These are phyloP conservation scores for Podargus strigoides DNA, from an alignment of 2,797 vertebrate species.

Conservation along the genomic window DNA sequence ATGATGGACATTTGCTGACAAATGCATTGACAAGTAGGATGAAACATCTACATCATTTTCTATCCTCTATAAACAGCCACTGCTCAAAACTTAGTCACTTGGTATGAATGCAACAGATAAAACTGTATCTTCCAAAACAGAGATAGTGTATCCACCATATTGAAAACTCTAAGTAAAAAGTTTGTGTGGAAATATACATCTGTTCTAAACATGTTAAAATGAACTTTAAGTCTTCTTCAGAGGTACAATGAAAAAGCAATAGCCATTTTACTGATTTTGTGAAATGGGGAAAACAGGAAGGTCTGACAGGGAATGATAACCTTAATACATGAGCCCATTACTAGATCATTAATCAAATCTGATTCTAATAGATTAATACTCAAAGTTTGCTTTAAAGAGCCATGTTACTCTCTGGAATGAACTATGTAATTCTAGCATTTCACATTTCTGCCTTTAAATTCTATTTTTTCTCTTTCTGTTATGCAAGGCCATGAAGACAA, in stretches of 20 bases:
- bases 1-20: not conserved
- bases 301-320: not conserved
- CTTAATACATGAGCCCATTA: not conserved
- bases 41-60: not conserved
- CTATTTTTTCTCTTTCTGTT: not conserved
- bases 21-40: not conserved
- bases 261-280: not conserved
- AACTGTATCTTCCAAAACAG: not conserved
- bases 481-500: not conserved
- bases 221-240: not conserved
- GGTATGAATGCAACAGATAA: not conserved
- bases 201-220: not conserved
- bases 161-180: not conserved
- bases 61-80: not conserved
- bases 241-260: not conserved
- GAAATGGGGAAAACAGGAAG: not conserved
- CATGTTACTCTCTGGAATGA: not conserved
- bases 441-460: not conserved
- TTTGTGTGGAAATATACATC: not conserved
- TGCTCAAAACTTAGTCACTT: not conserved
- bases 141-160: not conserved
- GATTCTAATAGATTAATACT: not conserved
- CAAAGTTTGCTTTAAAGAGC: not conserved
- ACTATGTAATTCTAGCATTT: not conserved
- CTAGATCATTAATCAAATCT: not conserved